Evolutionary conservation across 2,113 vertebrate species (phyloP).

Genomic region (Cricetomys ansorgei): DNA sequence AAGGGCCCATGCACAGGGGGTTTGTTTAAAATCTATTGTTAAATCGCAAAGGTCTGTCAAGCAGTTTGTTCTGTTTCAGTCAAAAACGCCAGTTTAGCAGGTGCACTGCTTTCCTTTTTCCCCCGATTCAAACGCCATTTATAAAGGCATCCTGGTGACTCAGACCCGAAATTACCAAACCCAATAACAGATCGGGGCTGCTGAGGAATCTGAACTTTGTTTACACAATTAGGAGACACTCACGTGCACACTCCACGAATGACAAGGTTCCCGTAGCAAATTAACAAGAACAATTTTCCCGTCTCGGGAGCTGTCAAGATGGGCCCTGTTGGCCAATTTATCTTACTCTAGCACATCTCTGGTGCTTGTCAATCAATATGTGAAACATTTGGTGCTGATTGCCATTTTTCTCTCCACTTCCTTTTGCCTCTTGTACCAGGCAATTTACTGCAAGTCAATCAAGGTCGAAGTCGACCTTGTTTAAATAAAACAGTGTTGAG

Average conservation of each 20-base stretch:
- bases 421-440: constrained; percentile 90
- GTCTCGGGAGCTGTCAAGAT: constrained; percentile 92
- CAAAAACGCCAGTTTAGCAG: constrained; percentile 66
- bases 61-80: constrained; percentile 60
- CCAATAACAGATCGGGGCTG: constrained; percentile 72
- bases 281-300: constrained; percentile 93
- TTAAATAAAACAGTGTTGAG: constrained; percentile 92
- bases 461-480: constrained; percentile 91
- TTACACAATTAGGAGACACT: constrained; percentile 90
- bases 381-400: constrained; percentile 92
- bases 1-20: not conserved
- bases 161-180: constrained; percentile 80
- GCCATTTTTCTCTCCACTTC: constrained; percentile 92
- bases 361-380: constrained; percentile 92
- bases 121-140: constrained; percentile 59
- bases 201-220: constrained; percentile 88
- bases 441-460: constrained; percentile 94
- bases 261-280: constrained; percentile 91
- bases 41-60: constrained; percentile 46
- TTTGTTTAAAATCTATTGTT: constrained; percentile 58
- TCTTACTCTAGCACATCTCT: constrained; percentile 92
- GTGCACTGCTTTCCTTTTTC: constrained; percentile 38
- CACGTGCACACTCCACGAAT: constrained; percentile 87
- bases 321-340: constrained; percentile 92
- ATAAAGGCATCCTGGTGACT: constrained; percentile 75